These are phyloP conservation scores for Condylostylus longicornis DNA, from an alignment of 1,140 invertebrate species.

Conservation along the genomic window DNA sequence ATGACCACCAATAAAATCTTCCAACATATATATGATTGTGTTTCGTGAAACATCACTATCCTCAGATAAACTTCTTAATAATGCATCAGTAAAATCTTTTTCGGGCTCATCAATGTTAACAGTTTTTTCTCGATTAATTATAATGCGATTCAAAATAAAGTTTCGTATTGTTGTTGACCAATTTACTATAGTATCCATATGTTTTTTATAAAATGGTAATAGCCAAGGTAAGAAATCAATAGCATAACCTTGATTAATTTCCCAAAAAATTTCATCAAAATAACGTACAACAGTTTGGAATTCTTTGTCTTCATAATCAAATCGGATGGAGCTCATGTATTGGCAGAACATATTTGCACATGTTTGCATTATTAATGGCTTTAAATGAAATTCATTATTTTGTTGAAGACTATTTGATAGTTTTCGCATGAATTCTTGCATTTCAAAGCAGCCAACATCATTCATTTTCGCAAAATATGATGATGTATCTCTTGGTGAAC, in stretches of 20 bases:
- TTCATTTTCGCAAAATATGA: constrained; percentile 47
- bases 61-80: constrained; percentile 45
- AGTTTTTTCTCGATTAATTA: constrained; percentile 38
- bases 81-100: constrained; percentile 53
- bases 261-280: constrained; percentile 71
- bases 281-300: constrained; percentile 47
- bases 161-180: constrained; percentile 49
- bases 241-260: constrained; percentile 70
- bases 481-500: constrained; percentile 53
- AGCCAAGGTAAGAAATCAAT: constrained; percentile 70
- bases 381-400: constrained; percentile 32
- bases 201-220: constrained; percentile 46
- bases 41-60: constrained; percentile 42
- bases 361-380: constrained; percentile 43
- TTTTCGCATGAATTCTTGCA: constrained; percentile 37
- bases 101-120: constrained; percentile 36
- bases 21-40: constrained; percentile 52
- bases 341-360: constrained; percentile 63
- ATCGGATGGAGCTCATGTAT: constrained; percentile 62
- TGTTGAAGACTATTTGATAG: constrained; percentile 30
- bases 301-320: constrained; percentile 41
- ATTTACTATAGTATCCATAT: constrained; percentile 46
- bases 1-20: constrained; percentile 70
- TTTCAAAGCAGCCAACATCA: constrained; percentile 40
- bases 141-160: constrained; percentile 54